Evolutionary conservation across 2,797 vertebrate species (phyloP).

Genomic region (Galagoides demidoff): DNA sequence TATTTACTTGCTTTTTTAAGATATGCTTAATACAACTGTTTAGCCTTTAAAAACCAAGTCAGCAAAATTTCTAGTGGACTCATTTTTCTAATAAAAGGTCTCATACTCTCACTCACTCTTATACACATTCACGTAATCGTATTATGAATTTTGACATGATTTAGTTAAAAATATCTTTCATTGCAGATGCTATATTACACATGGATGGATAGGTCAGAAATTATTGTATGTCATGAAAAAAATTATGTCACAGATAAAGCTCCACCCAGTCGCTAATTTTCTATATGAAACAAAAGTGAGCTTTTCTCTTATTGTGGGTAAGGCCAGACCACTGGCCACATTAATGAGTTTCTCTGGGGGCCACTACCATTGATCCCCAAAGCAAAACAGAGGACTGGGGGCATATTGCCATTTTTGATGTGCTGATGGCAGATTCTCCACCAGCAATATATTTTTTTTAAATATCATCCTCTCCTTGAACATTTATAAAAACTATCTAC

Average conservation of each 20-base stretch:
- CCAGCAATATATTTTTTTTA: slow-evolving; percentile 69
- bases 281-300: slow-evolving; percentile 21
- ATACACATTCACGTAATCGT: slow-evolving; percentile 53
- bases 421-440: slow-evolving; percentile 67
- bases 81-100: slow-evolving; percentile 53
- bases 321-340: slow-evolving; percentile 53
- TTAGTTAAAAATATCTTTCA: slow-evolving; percentile 73
- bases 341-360: background rate
- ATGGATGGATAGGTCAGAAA: slow-evolving; percentile 59
- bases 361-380: slow-evolving; percentile 18
- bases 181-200: slow-evolving; percentile 48
- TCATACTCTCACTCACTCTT: slow-evolving; percentile 36
- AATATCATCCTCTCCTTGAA: slow-evolving; percentile 73
- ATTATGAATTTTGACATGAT: slow-evolving; percentile 55
- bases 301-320: slow-evolving; percentile 4
- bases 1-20: slow-evolving; percentile 70
- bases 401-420: slow-evolving; percentile 52
- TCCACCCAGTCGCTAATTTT: slow-evolving; percentile 46
- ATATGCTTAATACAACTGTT: slow-evolving; percentile 63
- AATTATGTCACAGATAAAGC: slow-evolving; percentile 62
- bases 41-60: slow-evolving; percentile 70
- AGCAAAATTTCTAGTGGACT: slow-evolving; percentile 55
- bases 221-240: slow-evolving; percentile 61
- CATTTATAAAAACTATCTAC: slow-evolving; percentile 84
- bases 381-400: background rate